These are phyloP conservation scores for Troides aeacus DNA, from an alignment of 2,888 invertebrate species.

Conservation along the genomic window DNA sequence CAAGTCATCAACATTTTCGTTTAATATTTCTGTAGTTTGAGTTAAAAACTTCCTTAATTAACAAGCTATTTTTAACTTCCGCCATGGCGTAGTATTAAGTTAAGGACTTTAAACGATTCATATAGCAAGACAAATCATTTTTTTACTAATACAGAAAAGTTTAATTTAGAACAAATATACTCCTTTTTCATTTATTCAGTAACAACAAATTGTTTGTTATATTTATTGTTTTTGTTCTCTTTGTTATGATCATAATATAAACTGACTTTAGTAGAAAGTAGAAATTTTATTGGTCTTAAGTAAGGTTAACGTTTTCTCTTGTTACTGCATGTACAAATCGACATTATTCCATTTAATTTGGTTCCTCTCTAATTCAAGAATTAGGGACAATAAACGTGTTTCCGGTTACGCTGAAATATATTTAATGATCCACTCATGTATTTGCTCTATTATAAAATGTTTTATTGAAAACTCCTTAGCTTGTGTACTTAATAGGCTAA, in stretches of 20 bases:
- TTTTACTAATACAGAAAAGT: no score
- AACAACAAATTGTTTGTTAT: not conserved
- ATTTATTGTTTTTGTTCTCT: not conserved
- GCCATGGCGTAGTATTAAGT: no score
- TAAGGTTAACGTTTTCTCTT: no score
- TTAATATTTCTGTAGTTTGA: not conserved
- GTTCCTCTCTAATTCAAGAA: conserved; percentile 14
- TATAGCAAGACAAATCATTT: no score
- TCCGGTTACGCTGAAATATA: conserved; percentile 16
- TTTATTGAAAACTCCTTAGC: not conserved
- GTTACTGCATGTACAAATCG: no score
- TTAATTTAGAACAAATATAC: no score
- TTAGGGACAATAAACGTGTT: conserved; percentile 17
- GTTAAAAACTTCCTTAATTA: no score
- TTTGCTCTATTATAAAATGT: not conserved
- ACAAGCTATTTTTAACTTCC: no score
- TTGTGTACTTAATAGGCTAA: no score
- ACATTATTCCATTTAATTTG: conserved; percentile 10
- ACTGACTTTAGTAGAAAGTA: not conserved
- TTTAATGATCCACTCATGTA: conserved; percentile 3
- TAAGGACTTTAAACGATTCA: no score
- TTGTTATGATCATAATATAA: no score
- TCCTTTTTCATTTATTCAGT: no score
- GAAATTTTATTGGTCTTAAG: not conserved
- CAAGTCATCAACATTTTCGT: not conserved